These are phyloP conservation scores for Pseudanteris insignis DNA, from an alignment of 2,888 invertebrate genomes.

Conservation along the genomic window DNA sequence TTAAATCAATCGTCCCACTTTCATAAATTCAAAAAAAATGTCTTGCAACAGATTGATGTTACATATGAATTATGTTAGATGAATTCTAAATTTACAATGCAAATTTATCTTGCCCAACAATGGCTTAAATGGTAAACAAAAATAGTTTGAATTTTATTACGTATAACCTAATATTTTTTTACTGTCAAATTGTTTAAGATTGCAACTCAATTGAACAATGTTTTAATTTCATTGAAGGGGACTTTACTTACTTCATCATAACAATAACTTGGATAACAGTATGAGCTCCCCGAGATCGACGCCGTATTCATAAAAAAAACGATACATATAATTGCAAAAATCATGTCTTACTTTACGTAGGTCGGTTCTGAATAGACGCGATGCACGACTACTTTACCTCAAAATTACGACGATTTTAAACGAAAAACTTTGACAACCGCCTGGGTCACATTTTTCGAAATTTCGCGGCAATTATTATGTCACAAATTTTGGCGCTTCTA, in stretches of 20 bases:
- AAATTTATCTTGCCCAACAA: no score
- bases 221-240: background rate
- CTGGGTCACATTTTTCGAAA: constrained; percentile 11
- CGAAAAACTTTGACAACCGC: background rate
- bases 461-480: constrained; percentile 1
- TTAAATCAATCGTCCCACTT: no score
- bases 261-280: constrained; percentile 58
- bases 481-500: constrained; percentile 18
- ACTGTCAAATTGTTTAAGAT: no score
- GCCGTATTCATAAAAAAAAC: constrained; percentile 42
- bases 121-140: no score
- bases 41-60: no score
- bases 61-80: no score
- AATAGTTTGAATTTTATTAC: no score
- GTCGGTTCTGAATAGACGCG: constrained; percentile 9
- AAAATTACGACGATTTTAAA: background rate
- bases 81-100: no score
- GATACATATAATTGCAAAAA: constrained; percentile 31
- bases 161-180: no score
- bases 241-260: constrained; percentile 49
- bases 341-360: constrained; percentile 49
- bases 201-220: no score
- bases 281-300: constrained; percentile 34
- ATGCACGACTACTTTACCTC: background rate
- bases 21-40: no score